phyloP scores from a whole-genome alignment of 2,113 vertebrate genomes.

The Pampusana beccarii region DNA sequence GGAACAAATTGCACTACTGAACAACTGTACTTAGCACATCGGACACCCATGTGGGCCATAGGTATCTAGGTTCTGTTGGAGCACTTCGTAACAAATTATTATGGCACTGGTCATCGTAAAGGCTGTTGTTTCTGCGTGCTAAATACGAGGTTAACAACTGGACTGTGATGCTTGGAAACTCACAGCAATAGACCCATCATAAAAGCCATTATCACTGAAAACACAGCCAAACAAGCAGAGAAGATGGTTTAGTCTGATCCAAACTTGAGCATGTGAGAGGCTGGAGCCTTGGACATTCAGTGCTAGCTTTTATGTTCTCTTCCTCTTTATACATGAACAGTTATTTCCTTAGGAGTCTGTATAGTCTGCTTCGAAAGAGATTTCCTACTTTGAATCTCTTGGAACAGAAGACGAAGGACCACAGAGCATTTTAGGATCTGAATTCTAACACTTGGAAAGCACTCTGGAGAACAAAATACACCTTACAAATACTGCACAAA shows the following conservation, averaged over 20 bases:
- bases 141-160: fast-evolving
- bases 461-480: neutral
- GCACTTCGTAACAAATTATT: neutral
- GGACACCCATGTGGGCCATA: fast-evolving
- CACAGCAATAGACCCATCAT: fast-evolving
- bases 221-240: neutral
- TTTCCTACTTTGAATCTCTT: neutral
- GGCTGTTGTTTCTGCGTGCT: neutral
- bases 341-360: neutral
- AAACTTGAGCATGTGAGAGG: neutral
- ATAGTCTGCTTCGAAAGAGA: neutral
- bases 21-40: neutral
- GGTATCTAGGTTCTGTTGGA: neutral
- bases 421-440: neutral
- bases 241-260: neutral
- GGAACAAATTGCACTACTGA: neutral
- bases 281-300: neutral
- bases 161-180: neutral
- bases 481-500: neutral
- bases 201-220: neutral
- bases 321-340: neutral
- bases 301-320: neutral
- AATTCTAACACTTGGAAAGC: neutral
- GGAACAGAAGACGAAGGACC: neutral
- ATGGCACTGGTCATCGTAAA: neutral